A percentile compares a stretch with the other conserved stretches of the same genome.
Conservation (phyloP, 2,113 vertebrate species). For the Semnornis frantzii region DNA sequence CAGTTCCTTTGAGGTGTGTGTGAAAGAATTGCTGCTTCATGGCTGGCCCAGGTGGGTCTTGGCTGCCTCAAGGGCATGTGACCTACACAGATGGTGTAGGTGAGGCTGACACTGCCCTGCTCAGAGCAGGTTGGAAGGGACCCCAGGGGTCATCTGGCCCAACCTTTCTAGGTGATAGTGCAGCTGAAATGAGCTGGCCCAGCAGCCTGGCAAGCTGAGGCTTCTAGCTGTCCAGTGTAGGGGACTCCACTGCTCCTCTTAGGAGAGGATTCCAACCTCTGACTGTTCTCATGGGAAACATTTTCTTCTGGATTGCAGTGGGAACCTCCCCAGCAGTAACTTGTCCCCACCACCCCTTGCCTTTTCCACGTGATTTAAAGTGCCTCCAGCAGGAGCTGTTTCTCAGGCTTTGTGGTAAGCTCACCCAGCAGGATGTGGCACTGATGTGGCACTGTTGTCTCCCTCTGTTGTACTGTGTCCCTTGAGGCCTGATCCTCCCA, state of each 20-base stretch:
- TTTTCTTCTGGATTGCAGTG: too few relatives aligned
- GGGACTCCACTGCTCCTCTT: too few relatives aligned
- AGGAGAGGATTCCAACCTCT: too few relatives aligned
- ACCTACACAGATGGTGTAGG: slow-evolving; percentile 56
- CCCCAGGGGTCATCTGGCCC: too few relatives aligned
- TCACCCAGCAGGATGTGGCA: slow-evolving; percentile 56
- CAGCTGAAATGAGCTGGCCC: too few relatives aligned
- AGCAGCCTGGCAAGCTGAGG: too few relatives aligned
- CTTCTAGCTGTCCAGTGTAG: too few relatives aligned
- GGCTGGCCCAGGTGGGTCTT: neutral
- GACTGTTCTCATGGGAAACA: too few relatives aligned
- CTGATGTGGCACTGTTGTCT: slow-evolving; percentile 27
- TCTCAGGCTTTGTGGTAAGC: slow-evolving; percentile 59
- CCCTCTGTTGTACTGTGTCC: slow-evolving; percentile 48
- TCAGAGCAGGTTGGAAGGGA: neutral
- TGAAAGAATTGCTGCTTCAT: neutral
- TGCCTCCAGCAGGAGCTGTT: slow-evolving; percentile 59
- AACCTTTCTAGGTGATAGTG: too few relatives aligned
- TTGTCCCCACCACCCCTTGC: neutral
- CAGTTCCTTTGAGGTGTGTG: neutral
- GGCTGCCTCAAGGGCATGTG: neutral
- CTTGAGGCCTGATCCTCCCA: slow-evolving; percentile 47
- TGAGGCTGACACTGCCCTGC: slow-evolving; percentile 53
- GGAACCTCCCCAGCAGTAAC: too few relatives aligned
- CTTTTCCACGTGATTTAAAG: slow-evolving; percentile 40